Evolutionary conservation across 2,888 invertebrate genomes (phyloP).

Genomic region (Pristionchus arcanus): DNA sequence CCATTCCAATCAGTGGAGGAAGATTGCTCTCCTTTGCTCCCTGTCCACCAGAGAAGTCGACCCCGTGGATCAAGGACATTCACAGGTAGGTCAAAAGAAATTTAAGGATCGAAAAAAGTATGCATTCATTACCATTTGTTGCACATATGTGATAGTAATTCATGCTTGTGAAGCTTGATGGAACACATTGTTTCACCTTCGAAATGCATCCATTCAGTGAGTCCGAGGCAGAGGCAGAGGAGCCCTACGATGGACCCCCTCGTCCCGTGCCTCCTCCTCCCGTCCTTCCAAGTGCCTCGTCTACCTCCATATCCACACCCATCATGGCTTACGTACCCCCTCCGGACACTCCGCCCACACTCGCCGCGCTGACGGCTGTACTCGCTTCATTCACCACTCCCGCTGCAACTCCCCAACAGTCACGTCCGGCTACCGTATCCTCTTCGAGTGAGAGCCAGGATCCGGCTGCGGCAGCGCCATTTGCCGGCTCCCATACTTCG

Average conservation of each 20-base stretch:
- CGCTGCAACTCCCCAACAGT: too few species aligned
- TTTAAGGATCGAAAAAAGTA: too few species aligned
- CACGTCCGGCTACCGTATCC: background rate
- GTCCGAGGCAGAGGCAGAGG: too few species aligned
- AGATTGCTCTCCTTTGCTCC: background rate
- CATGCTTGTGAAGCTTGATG: too few species aligned
- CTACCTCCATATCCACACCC: background rate
- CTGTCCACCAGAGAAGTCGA: background rate
- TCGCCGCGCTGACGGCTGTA: too few species aligned
- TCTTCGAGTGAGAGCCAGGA: background rate
- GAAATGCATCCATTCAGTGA: background rate
- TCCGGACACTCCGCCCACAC: too few species aligned
- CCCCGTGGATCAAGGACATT: background rate
- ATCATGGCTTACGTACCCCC: too few species aligned
- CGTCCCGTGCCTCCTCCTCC: slow-evolving; percentile 16
- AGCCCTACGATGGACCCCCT: background rate
- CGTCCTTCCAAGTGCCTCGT: background rate
- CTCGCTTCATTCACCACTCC: too few species aligned
- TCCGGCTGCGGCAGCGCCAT: too few species aligned
- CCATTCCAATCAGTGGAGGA: background rate
- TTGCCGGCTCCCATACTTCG: background rate
- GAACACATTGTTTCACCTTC: too few species aligned
- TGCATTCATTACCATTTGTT: too few species aligned
- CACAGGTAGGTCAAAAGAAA: background rate
- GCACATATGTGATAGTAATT: too few species aligned